phyloP scores from a whole-genome alignment of 1,140 invertebrate genomes.

The Magallana gigas region DNA sequence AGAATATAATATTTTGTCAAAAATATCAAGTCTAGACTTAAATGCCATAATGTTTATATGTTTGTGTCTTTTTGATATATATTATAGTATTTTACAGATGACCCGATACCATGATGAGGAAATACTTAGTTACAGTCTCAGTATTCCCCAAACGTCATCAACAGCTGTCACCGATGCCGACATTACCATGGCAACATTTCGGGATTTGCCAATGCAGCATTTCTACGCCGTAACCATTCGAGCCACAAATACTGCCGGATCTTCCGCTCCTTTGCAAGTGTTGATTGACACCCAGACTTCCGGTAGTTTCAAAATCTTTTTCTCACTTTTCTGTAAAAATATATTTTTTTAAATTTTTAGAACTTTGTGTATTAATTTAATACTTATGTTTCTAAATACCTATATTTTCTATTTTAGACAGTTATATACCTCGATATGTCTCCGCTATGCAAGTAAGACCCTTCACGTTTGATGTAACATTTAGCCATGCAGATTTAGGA shows the following conservation, averaged over 20 bases:
- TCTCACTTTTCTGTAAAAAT: no score
- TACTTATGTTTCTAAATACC: no score
- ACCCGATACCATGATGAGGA: background rate
- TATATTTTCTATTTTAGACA: background rate
- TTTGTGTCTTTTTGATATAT: no score
- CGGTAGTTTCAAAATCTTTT: background rate
- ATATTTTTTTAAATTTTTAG: no score
- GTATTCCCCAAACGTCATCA: background rate
- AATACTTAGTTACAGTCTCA: background rate
- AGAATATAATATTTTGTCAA: no score
- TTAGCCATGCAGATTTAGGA: background rate
- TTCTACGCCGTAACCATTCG: background rate
- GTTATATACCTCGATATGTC: background rate
- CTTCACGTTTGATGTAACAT: background rate
- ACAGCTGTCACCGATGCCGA: background rate
- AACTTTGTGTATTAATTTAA: no score
- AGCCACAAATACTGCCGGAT: background rate
- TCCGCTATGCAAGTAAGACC: background rate
- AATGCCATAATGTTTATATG: no score
- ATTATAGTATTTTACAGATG: background rate
- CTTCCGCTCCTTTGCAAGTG: background rate
- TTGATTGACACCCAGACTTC: background rate
- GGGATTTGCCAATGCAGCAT: background rate
- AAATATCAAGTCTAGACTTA: no score
- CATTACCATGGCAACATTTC: background rate